Conservation (phyloP, 2,113 vertebrate genomes). For the human region GRCh38 chr2:96368501-96369000, state of each 20-base stretch:
- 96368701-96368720: neutral
- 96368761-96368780: neutral
- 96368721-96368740: neutral
- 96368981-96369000: neutral
- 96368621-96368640: no score
- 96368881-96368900: neutral
- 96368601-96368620: no score
- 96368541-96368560: no score
- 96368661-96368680: neutral
- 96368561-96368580: no score
- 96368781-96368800: neutral
- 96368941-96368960: neutral
- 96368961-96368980: conserved; percentile 39
- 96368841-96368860: neutral
- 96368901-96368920: neutral
- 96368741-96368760: neutral
- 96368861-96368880: neutral
- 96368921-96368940: neutral
- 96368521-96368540: no score
- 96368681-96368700: neutral
- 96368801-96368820: neutral
- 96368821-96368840: neutral
- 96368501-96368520: no score
- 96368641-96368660: no score
- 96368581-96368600: no score